A percentile compares a stretch with the other conserved stretches of the same genome.
Conservation (phyloP, 2,797 vertebrate species). For the Adelosebastes latens region DNA sequence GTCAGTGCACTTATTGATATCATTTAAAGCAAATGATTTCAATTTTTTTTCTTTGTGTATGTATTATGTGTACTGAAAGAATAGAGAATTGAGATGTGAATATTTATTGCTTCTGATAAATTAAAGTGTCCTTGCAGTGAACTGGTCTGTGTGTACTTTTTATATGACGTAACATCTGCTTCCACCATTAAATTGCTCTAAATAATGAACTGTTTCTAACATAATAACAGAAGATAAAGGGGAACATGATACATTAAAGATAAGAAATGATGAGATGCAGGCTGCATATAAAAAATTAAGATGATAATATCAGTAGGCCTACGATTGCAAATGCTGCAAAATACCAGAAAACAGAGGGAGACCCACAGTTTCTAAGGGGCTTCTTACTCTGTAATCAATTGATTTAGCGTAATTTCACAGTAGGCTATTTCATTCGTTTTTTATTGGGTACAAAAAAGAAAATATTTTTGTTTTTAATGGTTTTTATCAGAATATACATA, state of each 20-base stretch:
- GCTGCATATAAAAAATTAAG: not conserved
- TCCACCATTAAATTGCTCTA: not conserved
- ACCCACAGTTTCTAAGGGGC: not conserved
- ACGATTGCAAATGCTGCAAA: not conserved
- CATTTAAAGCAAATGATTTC: conserved; percentile 81
- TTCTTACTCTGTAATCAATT: not conserved
- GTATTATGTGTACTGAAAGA: conserved; percentile 82
- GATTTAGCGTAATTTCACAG: not conserved
- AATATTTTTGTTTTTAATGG: too few relatives aligned
- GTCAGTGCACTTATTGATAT: conserved; percentile 81
- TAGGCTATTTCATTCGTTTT: not conserved
- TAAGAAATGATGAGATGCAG: not conserved
- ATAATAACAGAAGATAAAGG: not conserved
- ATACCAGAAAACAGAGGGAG: not conserved
- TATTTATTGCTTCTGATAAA: conserved; percentile 90
- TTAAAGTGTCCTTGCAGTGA: conserved; percentile 88
- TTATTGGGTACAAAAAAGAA: not conserved
- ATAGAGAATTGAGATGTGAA: conserved; percentile 85
- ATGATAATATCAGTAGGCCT: not conserved
- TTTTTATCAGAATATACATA: too few relatives aligned
- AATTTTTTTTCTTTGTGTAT: conserved; percentile 81
- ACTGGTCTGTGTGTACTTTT: conserved; percentile 50
- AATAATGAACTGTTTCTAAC: not conserved
- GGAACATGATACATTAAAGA: too few relatives aligned
- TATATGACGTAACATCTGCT: not conserved